A percentile compares a stretch with the other conserved stretches of the same genome.
phyloP scores from a whole-genome alignment of 2,113 vertebrate species.

The Ophthalmolycus amberensis region DNA sequence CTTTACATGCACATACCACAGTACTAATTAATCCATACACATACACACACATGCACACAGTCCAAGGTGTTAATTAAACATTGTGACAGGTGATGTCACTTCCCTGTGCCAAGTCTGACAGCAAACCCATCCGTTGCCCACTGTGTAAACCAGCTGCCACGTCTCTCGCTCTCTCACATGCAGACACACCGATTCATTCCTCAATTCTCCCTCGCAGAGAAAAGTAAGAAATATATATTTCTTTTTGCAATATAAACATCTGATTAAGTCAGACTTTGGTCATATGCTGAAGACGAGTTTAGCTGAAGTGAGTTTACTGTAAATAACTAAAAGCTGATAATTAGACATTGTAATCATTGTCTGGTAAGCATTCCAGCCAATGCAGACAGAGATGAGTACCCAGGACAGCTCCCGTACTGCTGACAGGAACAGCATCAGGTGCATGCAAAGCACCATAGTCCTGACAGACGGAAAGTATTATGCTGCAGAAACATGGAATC shows the following conservation, averaged over 20 bases:
- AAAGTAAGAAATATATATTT: neutral
- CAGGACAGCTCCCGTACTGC: neutral
- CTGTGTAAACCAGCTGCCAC: conserved; percentile 76
- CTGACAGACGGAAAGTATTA: neutral
- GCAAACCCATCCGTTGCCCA: conserved; percentile 61
- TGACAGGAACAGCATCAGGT: neutral
- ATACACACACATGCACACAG: conserved; percentile 4
- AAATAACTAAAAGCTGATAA: neutral
- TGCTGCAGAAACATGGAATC: neutral
- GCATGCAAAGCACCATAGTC: neutral
- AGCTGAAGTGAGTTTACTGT: no score
- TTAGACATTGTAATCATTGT: neutral
- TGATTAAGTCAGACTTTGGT: neutral
- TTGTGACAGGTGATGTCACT: conserved; percentile 77
- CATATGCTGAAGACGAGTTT: no score
- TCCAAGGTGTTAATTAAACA: conserved; percentile 80
- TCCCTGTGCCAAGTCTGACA: conserved; percentile 67
- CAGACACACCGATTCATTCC: neutral
- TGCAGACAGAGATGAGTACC: neutral
- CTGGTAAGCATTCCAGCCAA: neutral
- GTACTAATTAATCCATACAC: neutral
- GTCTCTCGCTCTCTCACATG: conserved; percentile 17
- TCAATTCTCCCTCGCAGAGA: no score
- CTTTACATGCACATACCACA: conserved; percentile 2
- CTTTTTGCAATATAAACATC: neutral